Conservation (phyloP, 2,888 invertebrate genomes). For the Ctenicera cuprea region DNA sequence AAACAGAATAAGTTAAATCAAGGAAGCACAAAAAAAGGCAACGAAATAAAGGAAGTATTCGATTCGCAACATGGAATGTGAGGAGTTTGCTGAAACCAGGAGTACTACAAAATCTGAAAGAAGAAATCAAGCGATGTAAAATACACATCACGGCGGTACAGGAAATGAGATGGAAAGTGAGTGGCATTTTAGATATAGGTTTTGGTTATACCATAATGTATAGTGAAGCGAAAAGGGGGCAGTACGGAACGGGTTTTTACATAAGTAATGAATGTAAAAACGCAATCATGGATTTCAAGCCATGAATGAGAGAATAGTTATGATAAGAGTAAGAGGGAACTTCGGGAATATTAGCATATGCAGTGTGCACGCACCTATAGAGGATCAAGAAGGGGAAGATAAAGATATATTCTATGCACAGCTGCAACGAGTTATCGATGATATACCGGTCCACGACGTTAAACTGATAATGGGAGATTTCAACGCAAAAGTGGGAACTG, state of each 20-base stretch:
- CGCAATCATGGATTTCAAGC: constrained; percentile 4
- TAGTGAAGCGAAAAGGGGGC: neutral
- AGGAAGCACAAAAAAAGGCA: neutral
- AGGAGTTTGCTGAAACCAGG: constrained; percentile 13
- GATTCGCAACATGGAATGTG: constrained; percentile 18
- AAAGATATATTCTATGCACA: constrained; percentile 43
- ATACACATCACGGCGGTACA: constrained; percentile 16
- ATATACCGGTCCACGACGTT: constrained; percentile 21
- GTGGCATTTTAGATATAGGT: constrained; percentile 2
- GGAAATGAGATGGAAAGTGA: constrained; percentile 19
- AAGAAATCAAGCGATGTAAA: neutral
- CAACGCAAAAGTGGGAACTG: constrained; percentile 44
- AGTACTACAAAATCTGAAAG: constrained; percentile 14
- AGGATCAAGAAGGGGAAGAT: constrained; percentile 36
- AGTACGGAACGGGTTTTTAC: constrained; percentile 6
- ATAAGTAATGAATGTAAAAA: constrained; percentile 9
- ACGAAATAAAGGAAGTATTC: constrained; percentile 1
- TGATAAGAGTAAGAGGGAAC: constrained; percentile 16
- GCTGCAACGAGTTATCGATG: constrained; percentile 24
- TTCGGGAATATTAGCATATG: neutral
- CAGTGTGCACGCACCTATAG: constrained; percentile 34
- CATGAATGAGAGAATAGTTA: constrained; percentile 15
- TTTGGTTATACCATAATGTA: constrained; percentile 5
- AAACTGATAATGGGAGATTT: constrained; percentile 24
- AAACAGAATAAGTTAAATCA: constrained; percentile 9